Base-by-base conservation (phyloP, 2,113 vertebrate genomes). In the Ahaetulla prasina region DNA sequence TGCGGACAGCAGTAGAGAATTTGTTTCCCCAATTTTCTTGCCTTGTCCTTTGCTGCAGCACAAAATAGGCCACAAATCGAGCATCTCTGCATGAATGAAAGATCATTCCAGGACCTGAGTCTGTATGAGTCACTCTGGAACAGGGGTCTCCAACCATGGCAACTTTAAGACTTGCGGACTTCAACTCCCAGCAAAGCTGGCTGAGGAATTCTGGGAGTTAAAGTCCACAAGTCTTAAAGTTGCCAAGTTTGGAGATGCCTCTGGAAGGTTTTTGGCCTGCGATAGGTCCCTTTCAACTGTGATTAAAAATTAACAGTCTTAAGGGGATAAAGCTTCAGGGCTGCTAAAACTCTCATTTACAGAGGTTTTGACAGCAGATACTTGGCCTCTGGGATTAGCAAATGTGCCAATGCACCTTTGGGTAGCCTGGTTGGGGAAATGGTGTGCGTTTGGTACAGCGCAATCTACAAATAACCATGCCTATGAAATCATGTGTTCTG, bases 391-490 rank as follows among this genome's bases (percentile, higher is more conserved):
- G 43, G 16, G 50, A 74, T 74, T 74, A 35, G 68, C 68, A 20
- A 74, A 39, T 1, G n/a, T 39, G n/a, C n/a, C 68, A 16, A 35
- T 92, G 11, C 74, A 35, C 20, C 22, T 57, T 92, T 92, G 90
- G 90, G 25, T 90, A 30, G 43, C 25, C 47, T 91, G 93, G 54
- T 90, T 92, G 30, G 16, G 9, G 9, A 45, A 57, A 8, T 91
- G 87, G 86, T 60, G 27, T 6, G 14, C 52, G n/a, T 94, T 96
- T 94, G 94, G 47, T 94, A 50, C 30, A 57, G 6, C 60, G 35
- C 8, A 50, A 20, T 20, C 20, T 3, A 90, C 11, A 4, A 50
- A 63, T 68, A 35, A 7, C 39, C 7, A 23, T 9, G 4, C 35
- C 60, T n/a, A 5, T 84, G 10, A 43, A 23, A 30, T 18, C 25